Percentiles rank a stretch among this genome's conserved stretches.
These are phyloP conservation scores for Decapterus maruadsi DNA, from an alignment of 2,797 vertebrate species.

Conservation along the genomic window DNA sequence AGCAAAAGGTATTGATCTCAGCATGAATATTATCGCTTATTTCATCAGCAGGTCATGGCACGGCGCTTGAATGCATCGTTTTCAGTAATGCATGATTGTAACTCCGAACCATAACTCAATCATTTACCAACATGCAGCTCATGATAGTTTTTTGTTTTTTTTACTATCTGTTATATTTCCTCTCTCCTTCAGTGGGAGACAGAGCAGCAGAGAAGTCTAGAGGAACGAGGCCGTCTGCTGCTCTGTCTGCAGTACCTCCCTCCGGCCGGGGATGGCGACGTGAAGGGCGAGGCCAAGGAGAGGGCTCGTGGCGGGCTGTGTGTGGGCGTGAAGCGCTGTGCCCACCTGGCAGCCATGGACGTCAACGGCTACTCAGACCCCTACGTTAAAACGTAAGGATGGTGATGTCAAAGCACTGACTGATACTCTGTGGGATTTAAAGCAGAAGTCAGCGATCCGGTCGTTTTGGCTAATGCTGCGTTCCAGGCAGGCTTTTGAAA, in stretches of 20 bases:
- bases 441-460: too few relatives aligned
- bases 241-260: constrained; percentile 89
- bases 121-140: neutral
- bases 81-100: neutral
- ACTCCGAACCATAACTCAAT: neutral
- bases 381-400: constrained; percentile 92
- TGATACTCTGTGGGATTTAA: neutral
- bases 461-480: too few relatives aligned
- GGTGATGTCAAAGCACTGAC: neutral
- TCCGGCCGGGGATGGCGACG: constrained; percentile 62
- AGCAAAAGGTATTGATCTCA: neutral
- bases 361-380: constrained; percentile 94
- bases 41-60: neutral
- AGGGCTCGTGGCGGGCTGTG: constrained; percentile 86
- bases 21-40: neutral
- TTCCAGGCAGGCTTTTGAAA: too few relatives aligned
- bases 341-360: constrained; percentile 93
- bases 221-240: constrained; percentile 91
- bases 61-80: neutral
- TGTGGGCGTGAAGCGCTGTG: constrained; percentile 91
- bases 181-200: constrained; percentile 86
- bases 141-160: neutral
- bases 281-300: constrained; percentile 83
- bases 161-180: neutral
- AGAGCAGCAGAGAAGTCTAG: constrained; percentile 88